These are phyloP conservation scores for Mesoclemmys tuberculata DNA, from an alignment of 2,113 vertebrate genomes.

Conservation along the genomic window DNA sequence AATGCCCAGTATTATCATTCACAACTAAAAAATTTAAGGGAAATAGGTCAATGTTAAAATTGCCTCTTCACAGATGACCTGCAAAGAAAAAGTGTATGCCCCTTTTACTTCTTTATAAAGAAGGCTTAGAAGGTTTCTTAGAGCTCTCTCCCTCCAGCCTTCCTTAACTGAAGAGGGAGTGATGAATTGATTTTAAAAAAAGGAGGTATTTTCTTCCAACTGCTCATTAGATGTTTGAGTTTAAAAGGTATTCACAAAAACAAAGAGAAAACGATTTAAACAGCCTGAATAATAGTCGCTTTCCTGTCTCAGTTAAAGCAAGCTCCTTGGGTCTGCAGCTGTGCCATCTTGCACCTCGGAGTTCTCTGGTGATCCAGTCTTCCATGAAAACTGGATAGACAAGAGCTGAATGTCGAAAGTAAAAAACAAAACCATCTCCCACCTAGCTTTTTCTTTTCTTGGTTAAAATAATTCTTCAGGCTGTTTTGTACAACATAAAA, in stretches of 20 bases:
- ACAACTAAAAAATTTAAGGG: background rate
- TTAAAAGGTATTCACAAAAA: background rate
- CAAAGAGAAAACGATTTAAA: background rate
- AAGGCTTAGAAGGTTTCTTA: background rate
- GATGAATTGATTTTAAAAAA: background rate
- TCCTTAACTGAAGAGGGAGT: background rate
- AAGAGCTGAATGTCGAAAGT: background rate
- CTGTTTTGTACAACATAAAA: conserved; percentile 18
- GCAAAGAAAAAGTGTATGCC: background rate
- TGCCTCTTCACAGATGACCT: background rate
- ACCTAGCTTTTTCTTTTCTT: background rate
- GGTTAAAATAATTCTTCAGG: background rate
- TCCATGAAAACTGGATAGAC: background rate
- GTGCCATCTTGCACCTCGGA: background rate
- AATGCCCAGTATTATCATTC: background rate
- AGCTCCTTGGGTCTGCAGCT: background rate
- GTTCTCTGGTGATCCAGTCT: background rate
- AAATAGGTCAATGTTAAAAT: background rate
- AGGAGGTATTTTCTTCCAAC: background rate
- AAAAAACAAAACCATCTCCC: background rate
- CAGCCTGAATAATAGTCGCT: background rate
- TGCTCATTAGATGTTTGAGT: background rate
- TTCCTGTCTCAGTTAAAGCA: background rate
- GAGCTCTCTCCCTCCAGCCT: background rate
- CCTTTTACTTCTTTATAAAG: background rate